Conservation (phyloP, 2,113 vertebrate genomes). For the Anoplopoma fimbria region DNA sequence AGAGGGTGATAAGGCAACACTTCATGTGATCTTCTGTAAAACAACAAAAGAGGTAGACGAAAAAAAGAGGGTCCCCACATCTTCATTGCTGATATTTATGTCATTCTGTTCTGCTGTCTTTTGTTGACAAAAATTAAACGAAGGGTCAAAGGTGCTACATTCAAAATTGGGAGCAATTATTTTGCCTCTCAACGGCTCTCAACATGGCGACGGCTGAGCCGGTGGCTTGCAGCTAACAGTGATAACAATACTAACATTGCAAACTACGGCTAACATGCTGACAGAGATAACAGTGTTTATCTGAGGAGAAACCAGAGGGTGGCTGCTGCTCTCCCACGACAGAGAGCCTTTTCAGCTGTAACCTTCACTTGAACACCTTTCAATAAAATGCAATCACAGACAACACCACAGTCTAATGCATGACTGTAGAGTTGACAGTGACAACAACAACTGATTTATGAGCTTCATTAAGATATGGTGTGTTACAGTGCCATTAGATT, state of each 20-base stretch:
- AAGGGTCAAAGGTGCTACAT: neutral
- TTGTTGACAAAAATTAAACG: neutral
- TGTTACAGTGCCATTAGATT: neutral
- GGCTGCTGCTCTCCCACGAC: no score
- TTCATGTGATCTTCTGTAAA: slow-evolving; percentile 8
- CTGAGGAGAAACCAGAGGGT: no score
- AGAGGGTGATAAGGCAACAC: neutral
- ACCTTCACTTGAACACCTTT: neutral
- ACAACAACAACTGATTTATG: neutral
- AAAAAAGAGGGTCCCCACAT: neutral
- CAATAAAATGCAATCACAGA: neutral
- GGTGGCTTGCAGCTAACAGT: neutral
- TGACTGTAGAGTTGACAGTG: neutral
- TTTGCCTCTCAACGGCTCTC: neutral
- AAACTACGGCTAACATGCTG: neutral
- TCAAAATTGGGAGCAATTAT: neutral
- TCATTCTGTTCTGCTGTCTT: neutral
- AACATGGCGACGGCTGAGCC: neutral
- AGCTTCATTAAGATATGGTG: neutral
- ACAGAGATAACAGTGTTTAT: neutral
- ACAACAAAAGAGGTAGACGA: neutral
- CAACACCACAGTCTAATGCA: neutral
- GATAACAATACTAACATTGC: neutral
- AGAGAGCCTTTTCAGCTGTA: no score
- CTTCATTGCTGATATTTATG: neutral